A percentile compares a stretch with the other conserved stretches of the same genome.
phyloP scores from a whole-genome alignment of 2,113 vertebrate genomes.

The Turnix velox region DNA sequence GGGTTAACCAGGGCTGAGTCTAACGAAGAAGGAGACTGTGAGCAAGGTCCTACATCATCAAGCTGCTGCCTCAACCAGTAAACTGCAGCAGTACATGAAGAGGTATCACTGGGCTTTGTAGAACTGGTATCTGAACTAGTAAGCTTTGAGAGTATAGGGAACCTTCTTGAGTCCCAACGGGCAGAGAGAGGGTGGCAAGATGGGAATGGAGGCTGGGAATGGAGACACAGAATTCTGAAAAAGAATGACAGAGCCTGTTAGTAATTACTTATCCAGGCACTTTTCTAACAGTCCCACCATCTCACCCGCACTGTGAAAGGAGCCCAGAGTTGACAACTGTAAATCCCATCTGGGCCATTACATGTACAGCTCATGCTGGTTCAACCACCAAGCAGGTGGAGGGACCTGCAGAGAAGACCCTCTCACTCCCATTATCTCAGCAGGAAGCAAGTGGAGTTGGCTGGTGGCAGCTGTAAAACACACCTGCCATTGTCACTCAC shows the following conservation, averaged over 20 bases:
- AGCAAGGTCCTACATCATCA: neutral
- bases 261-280: neutral
- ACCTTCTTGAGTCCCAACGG: neutral
- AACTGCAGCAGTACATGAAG: neutral
- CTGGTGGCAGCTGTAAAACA: neutral
- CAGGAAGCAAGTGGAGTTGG: neutral
- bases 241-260: neutral
- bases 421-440: neutral
- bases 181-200: neutral
- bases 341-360: neutral
- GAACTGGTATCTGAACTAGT: neutral
- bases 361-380: fast-evolving
- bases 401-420: neutral
- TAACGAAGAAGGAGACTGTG: neutral
- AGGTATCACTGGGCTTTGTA: neutral
- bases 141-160: neutral
- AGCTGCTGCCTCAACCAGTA: neutral
- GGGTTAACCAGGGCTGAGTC: neutral
- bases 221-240: neutral
- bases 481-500: neutral
- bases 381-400: neutral
- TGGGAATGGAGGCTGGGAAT: neutral
- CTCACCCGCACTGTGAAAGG: neutral
- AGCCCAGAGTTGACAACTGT: neutral
- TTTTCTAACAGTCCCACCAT: neutral